phyloP scores from a whole-genome alignment of 2,113 vertebrate genomes.

The Oryzias curvinotus region DNA sequence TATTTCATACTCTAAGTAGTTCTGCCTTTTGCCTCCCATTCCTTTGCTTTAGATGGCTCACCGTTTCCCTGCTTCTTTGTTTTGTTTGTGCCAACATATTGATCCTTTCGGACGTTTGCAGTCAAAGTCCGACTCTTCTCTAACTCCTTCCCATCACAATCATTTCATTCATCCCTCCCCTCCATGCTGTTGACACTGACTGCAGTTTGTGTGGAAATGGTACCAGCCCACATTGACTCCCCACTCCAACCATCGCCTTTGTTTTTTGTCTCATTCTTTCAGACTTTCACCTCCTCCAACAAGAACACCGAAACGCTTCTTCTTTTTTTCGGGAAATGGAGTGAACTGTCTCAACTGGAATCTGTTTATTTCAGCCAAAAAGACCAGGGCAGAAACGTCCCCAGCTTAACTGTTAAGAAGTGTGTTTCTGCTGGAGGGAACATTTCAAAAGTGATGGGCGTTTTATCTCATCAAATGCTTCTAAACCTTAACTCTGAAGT shows the following conservation, averaged over 20 bases:
- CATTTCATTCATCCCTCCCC: conserved; percentile 2
- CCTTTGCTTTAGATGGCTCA: no score
- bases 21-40: no score
- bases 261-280: conserved; percentile 49
- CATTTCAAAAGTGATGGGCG: no score
- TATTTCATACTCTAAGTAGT: no score
- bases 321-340: not conserved
- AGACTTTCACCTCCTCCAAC: conserved; percentile 6
- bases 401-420: no score
- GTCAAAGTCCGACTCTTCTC: not conserved
- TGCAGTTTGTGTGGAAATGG: conserved; percentile 55
- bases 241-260: conserved; percentile 51
- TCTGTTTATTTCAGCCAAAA: no score
- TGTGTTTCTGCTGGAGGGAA: no score
- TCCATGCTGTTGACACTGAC: conserved; percentile 12
- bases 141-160: conserved; percentile 4
- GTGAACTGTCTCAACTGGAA: not conserved
- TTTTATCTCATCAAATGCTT: no score
- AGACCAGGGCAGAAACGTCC: no score
- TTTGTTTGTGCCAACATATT: no score
- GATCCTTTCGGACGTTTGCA: not conserved
- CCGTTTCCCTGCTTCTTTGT: no score
- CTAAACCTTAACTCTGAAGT: no score
- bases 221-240: conserved; percentile 60
- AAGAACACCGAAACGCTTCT: not conserved